Evolutionary conservation across 2,113 vertebrate species (phyloP).

Genomic region (Hyla sarda): DNA sequence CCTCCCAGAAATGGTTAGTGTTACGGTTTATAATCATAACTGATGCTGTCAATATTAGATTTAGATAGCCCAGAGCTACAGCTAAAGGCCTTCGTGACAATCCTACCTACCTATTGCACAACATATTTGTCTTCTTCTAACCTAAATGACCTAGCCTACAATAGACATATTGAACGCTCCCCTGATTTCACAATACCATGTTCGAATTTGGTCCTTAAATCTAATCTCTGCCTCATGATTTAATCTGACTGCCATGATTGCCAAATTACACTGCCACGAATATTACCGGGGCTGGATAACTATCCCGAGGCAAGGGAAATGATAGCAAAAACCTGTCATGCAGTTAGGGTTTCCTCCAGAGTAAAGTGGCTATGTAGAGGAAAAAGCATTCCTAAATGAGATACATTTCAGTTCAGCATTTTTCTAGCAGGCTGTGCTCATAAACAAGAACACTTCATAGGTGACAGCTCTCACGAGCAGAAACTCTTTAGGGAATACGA

Average conservation of each 20-base stretch:
- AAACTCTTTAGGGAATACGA: neutral
- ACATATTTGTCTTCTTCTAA: conserved; percentile 25
- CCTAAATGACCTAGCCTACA: conserved; percentile 17
- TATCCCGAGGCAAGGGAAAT: conserved; percentile 18
- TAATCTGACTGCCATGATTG: conserved; percentile 23
- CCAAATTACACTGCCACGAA: conserved; percentile 20
- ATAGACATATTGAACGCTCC: neutral
- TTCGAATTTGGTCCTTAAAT: conserved; percentile 13
- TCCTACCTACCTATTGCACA: neutral
- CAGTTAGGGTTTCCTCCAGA: conserved; percentile 10
- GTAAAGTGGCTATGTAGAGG: neutral
- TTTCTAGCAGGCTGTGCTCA: neutral
- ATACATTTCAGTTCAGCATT: neutral
- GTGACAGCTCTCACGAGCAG: neutral
- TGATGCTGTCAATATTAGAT: conserved; percentile 16
- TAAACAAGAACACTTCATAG: conserved; percentile 7
- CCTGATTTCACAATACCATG: neutral
- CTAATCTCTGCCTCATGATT: conserved; percentile 42
- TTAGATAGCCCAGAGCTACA: neutral
- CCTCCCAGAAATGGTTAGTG: neutral
- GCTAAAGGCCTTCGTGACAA: neutral
- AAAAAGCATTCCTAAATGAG: neutral
- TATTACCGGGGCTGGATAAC: neutral
- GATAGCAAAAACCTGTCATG: conserved; percentile 4
- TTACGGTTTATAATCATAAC: conserved; percentile 16